Percentiles rank a stretch among this genome's conserved stretches.
Evolutionary conservation across 2,113 vertebrate genomes (phyloP).

Genomic region (Pelodiscus sinensis): DNA sequence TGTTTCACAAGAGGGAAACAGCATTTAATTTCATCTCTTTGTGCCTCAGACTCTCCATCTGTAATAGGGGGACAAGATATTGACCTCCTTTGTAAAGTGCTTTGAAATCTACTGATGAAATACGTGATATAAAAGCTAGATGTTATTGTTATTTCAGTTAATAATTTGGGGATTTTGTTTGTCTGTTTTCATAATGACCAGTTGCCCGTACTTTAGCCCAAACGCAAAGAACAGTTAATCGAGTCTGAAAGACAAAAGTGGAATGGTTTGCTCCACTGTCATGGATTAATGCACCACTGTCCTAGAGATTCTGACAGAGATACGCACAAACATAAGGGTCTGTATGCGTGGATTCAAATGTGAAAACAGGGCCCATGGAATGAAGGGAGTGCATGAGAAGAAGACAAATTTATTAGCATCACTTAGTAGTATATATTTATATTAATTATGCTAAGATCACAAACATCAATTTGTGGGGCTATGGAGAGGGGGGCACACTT

Average conservation of each 20-base stretch:
- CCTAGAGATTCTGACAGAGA: background rate
- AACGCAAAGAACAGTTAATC: background rate
- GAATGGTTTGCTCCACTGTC: background rate
- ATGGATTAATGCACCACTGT: background rate
- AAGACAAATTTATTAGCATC: background rate
- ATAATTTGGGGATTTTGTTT: background rate
- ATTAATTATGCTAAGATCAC: too few species aligned
- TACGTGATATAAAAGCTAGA: background rate
- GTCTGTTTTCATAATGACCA: background rate
- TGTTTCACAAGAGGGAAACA: background rate
- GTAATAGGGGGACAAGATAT: background rate
- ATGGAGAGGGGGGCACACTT: background rate
- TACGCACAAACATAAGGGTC: background rate
- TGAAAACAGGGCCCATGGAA: background rate
- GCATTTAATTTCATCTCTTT: background rate
- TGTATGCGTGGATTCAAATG: background rate
- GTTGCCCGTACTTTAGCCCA: background rate
- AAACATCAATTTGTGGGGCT: too few species aligned
- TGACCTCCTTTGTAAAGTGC: background rate
- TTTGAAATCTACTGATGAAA: background rate
- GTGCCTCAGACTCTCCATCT: background rate
- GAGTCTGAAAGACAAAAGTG: background rate
- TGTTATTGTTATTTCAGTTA: background rate
- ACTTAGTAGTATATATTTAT: background rate
- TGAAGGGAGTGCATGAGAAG: rapidly evolving